Evolutionary conservation across 2,888 invertebrate species (phyloP).

Genomic region (Leptinotarsa haldemani): DNA sequence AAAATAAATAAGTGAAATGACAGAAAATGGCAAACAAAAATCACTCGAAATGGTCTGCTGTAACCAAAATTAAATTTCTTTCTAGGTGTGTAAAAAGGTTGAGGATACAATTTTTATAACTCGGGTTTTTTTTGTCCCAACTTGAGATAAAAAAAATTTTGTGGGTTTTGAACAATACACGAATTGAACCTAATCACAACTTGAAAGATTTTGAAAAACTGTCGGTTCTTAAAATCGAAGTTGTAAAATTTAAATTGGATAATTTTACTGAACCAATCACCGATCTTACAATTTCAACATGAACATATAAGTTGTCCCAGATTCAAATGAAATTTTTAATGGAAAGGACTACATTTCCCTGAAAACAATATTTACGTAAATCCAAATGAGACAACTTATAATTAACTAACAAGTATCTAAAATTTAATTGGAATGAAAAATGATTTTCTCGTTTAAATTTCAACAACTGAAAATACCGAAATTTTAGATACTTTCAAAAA

Average conservation of each 20-base stretch:
- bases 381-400: slow-evolving; percentile 13
- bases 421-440: neutral
- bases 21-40: slow-evolving; percentile 7
- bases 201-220: slow-evolving; percentile 9
- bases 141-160: slow-evolving; percentile 25
- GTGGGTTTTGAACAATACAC: slow-evolving; percentile 5
- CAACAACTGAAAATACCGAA: neutral
- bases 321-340: neutral
- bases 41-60: slow-evolving; percentile 42
- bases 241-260: slow-evolving; percentile 28
- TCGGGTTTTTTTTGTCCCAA: slow-evolving; percentile 23
- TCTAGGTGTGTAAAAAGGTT: slow-evolving; percentile 44
- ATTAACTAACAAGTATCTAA: neutral
- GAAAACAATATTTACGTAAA: neutral
- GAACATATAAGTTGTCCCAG: slow-evolving; percentile 23
- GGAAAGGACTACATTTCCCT: neutral
- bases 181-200: slow-evolving; percentile 24
- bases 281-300: slow-evolving; percentile 42
- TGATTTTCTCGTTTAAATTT: neutral
- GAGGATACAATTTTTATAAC: slow-evolving; percentile 40
- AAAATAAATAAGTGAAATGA: neutral
- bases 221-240: slow-evolving; percentile 41
- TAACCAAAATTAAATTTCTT: slow-evolving; percentile 41
- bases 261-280: slow-evolving; percentile 47
- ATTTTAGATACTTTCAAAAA: neutral